Evolutionary conservation across 1,140 invertebrate species (phyloP).

Genomic region (Drosophila orena): DNA sequence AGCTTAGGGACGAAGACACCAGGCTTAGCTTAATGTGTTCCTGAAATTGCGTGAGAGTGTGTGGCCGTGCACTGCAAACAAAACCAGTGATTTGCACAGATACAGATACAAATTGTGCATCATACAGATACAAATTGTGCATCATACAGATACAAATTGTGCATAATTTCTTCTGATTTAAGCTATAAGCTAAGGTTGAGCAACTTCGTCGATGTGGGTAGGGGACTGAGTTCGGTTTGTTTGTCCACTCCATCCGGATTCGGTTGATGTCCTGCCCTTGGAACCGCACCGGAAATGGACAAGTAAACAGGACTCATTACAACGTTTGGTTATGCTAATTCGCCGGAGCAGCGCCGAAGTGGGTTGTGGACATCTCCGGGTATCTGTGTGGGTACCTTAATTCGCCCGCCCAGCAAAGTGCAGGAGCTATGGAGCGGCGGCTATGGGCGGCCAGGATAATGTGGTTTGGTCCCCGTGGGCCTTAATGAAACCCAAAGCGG

Average conservation of each 20-base stretch:
- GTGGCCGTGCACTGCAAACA: constrained; percentile 14
- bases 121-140: neutral
- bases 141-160: too few relatives aligned
- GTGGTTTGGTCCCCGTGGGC: constrained; percentile 57
- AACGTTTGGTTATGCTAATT: constrained; percentile 81
- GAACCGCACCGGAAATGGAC: constrained; percentile 70
- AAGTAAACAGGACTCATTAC: constrained; percentile 83
- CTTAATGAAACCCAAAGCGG: constrained; percentile 78
- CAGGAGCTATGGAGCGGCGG: constrained; percentile 13
- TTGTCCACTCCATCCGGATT: constrained; percentile 39
- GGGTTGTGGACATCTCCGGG: constrained; percentile 12
- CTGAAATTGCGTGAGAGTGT: neutral
- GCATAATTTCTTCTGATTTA: neutral
- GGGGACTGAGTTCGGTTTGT: constrained; percentile 24
- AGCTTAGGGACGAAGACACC: constrained; percentile 30
- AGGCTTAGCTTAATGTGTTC: constrained; percentile 36
- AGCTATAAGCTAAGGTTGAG: too few relatives aligned
- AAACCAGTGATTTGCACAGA: neutral
- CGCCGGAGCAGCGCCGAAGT: constrained; percentile 33
- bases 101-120: neutral
- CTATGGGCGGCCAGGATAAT: constrained; percentile 57
- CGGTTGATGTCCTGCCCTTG: constrained; percentile 41
- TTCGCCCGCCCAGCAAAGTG: constrained; percentile 60
- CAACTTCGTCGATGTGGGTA: neutral
- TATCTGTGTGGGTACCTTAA: constrained; percentile 28